Conservation (phyloP, 2,113 vertebrate genomes). For the Solea senegalensis region DNA sequence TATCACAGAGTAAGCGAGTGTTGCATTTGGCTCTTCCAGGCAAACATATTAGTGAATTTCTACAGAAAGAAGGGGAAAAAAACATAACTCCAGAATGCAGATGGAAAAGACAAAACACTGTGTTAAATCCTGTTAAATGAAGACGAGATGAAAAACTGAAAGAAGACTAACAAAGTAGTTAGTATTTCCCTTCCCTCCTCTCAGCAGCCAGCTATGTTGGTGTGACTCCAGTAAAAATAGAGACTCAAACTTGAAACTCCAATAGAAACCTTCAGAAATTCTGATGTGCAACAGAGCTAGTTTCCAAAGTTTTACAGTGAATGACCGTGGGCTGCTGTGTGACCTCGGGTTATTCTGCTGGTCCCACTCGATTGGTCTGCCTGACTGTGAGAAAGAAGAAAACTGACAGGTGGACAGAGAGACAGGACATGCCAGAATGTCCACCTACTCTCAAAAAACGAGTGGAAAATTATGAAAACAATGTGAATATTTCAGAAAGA, state of each 20-base stretch:
- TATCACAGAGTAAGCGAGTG: constrained; percentile 11
- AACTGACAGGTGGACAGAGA: constrained; percentile 15
- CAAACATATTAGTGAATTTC: constrained; percentile 12
- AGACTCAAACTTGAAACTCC: constrained; percentile 39
- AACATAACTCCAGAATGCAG: not conserved
- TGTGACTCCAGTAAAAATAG: constrained; percentile 64
- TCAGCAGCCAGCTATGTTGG: constrained; percentile 70
- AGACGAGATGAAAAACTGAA: constrained; percentile 44
- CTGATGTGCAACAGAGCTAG: constrained; percentile 38
- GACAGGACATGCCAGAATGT: constrained; percentile 22
- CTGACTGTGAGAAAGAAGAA: constrained; percentile 28
- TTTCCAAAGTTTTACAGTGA: constrained; percentile 37
- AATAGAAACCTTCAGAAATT: constrained; percentile 47
- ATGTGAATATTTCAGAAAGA: not conserved
- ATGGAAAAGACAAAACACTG: constrained; percentile 21
- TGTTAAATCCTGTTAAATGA: constrained; percentile 24
- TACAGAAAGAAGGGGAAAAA: constrained; percentile 2
- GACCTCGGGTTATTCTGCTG: constrained; percentile 32
- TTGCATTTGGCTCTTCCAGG: constrained; percentile 23
- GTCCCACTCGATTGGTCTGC: constrained; percentile 38
- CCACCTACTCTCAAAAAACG: constrained; percentile 8
- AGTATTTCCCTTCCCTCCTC: constrained; percentile 51
- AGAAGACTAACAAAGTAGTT: constrained; percentile 46
- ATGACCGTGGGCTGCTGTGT: constrained; percentile 30
- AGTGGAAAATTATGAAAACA: not conserved